Base-by-base conservation (phyloP, 2,888 invertebrate species). In the Cephalotes varians region DNA sequence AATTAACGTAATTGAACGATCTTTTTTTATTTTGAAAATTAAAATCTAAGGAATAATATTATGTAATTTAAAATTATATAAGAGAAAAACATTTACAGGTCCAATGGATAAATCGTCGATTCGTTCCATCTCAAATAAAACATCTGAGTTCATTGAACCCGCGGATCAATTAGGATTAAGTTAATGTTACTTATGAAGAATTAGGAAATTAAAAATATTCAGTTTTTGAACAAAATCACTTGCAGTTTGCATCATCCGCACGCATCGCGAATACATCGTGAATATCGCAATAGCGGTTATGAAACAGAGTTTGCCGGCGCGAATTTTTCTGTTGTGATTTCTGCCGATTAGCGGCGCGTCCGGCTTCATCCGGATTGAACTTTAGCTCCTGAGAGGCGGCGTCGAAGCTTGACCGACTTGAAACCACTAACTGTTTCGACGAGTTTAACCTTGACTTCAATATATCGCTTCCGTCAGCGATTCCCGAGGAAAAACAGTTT, bases 381-480 rank as follows among this genome's bases (percentile, higher is more conserved):
- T 83, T 86, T 62, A 69, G n/a, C 65, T 56, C 25, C 34, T 10
- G 18, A 47, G 51, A 54, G 51, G 18, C 73, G 49, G 44, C 69
- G 54, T 37, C 64, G 76, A 54, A 60, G 81, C 77, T 81, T 81
- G 86, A 83, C 81, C 83, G 79, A 82, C 73, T 82, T 83, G 85
- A 87, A 83, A 67, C 83, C 76, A 12, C 80, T 85, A 89, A 88
- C 79, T 85, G 76, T 85, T 86, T 87, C 85, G 85, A 89, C 83
- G 79, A 87, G 82, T 87, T 85, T 80, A 87, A 80, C 86, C 86
- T 89, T 89, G 84, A 71, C 82, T 73, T 82, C 74, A 85, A 85
- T 87, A 85, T 81, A 85, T 82, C 56, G 76, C 81, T 87, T 85
- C 80, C 81, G 82, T 69, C 81, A 83, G 67, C 69, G 60, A 7